A percentile compares a stretch with the other conserved stretches of the same genome.
phyloP scores from a whole-genome alignment of 2,113 vertebrate species.

The Poeciliopsis retropinna region DNA sequence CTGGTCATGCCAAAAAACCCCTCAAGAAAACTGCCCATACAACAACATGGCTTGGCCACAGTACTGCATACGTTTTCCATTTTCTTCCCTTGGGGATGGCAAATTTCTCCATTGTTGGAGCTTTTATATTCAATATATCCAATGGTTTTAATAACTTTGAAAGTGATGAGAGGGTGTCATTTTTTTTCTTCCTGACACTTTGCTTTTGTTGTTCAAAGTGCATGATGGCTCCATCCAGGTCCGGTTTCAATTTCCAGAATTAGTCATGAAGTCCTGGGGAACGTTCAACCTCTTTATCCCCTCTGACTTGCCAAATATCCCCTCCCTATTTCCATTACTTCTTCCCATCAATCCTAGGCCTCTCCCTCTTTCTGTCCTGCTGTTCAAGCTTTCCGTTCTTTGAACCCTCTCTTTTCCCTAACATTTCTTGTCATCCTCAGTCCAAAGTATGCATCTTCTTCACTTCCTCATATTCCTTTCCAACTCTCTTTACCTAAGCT shows the following conservation, averaged over 20 bases:
- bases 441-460: constrained; percentile 8
- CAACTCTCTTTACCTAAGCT: constrained; percentile 1
- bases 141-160: constrained; percentile 69
- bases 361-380: background rate
- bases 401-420: background rate
- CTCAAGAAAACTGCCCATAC: constrained; percentile 61
- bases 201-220: constrained; percentile 62
- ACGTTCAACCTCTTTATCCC: constrained; percentile 1
- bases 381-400: background rate
- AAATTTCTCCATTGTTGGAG: constrained; percentile 58
- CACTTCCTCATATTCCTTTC: background rate
- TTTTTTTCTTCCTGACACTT: constrained; percentile 40
- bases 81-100: constrained; percentile 59
- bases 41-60: constrained; percentile 62
- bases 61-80: constrained; percentile 52
- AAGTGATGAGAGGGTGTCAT: constrained; percentile 47
- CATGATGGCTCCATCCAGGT: constrained; percentile 26
- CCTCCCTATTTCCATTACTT: constrained; percentile 9
- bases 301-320: constrained; percentile 28
- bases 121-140: constrained; percentile 49
- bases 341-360: background rate
- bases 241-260: constrained; percentile 67
- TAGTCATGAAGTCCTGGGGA: constrained; percentile 59
- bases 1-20: constrained; percentile 61
- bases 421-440: constrained; percentile 4